Evolutionary conservation across 2,888 invertebrate species (phyloP).

Genomic region (Agrenia bidenticulata): DNA sequence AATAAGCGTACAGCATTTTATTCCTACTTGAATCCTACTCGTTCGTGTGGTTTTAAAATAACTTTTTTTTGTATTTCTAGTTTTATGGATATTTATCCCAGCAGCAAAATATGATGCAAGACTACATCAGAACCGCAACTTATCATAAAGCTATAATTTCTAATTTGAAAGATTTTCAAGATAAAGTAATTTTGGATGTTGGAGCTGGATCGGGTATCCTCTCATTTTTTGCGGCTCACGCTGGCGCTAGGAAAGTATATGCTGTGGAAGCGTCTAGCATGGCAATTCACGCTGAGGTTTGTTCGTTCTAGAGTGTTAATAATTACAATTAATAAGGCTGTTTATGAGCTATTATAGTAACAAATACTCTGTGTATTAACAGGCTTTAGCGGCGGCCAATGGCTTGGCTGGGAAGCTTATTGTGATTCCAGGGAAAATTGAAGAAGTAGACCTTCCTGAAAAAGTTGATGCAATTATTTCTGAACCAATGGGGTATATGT

Average conservation of each 20-base stretch:
- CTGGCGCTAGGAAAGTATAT: conserved; percentile 93
- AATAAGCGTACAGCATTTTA: no score
- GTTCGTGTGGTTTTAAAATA: no score
- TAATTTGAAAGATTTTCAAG: conserved; percentile 81
- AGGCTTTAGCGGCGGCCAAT: conserved; percentile 85
- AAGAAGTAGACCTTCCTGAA: conserved; percentile 94
- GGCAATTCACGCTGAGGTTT: conserved; percentile 88
- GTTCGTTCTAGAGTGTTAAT: conserved; percentile 1
- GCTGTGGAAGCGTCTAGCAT: conserved; percentile 99
- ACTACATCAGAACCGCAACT: conserved; percentile 96
- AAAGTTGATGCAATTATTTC: conserved; percentile 95
- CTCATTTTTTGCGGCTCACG: conserved; percentile 97
- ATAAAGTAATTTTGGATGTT: conserved; percentile 93
- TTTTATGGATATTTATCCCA: conserved; percentile 99
- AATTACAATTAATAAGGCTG: conserved; percentile 5
- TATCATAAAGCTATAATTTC: conserved; percentile 95
- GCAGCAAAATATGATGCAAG: conserved; percentile 99
- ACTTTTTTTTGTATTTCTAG: conserved; percentile 58
- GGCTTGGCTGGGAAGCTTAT: conserved; percentile 82
- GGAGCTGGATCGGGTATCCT: conserved; percentile 98
- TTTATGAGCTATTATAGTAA: not conserved
- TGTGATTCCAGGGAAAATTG: conserved; percentile 96
- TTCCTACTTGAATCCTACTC: not conserved
- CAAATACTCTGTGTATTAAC: conserved; percentile 18
- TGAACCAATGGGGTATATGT: conserved; percentile 99